Evolutionary conservation across 2,888 invertebrate species (phyloP).

Genomic region (Zygothrica quintamaculata): DNA sequence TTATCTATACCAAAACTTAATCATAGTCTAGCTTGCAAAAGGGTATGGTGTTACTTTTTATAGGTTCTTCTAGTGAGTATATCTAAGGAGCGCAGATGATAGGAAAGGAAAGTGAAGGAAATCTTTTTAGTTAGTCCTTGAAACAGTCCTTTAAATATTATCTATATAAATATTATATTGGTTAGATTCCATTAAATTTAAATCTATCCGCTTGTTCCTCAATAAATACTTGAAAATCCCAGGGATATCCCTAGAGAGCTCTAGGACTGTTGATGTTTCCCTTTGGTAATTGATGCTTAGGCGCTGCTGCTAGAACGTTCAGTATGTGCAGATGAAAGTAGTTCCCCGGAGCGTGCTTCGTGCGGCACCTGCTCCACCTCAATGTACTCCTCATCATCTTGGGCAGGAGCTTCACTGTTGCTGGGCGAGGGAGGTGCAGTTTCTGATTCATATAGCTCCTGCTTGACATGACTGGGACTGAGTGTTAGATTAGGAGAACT

Average conservation of each 20-base stretch:
- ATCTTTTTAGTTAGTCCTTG: not conserved
- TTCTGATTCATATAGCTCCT: conserved; percentile 68
- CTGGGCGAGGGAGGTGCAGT: conserved; percentile 32
- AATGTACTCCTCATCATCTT: conserved; percentile 84
- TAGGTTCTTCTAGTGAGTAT: too few species aligned
- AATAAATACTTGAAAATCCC: not conserved
- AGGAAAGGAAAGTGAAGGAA: too few species aligned
- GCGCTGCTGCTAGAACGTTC: conserved; percentile 72
- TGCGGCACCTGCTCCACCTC: conserved; percentile 84
- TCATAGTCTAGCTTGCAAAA: too few species aligned
- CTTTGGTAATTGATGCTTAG: conserved; percentile 26
- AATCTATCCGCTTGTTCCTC: too few species aligned
- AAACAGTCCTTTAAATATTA: not conserved
- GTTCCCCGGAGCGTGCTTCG: conserved; percentile 44
- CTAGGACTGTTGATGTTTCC: conserved; percentile 3
- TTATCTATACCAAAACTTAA: too few species aligned
- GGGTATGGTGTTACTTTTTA: too few species aligned
- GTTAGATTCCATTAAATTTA: not conserved
- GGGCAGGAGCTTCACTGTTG: conserved; percentile 33
- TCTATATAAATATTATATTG: not conserved
- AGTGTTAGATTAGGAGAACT: conserved; percentile 30
- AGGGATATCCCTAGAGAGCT: conserved; percentile 24
- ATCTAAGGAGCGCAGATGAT: too few species aligned
- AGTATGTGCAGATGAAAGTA: conserved; percentile 26
- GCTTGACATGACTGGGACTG: conserved; percentile 57